Evolutionary conservation across 2,888 invertebrate species (phyloP).

Genomic region (Polietes domitor): DNA sequence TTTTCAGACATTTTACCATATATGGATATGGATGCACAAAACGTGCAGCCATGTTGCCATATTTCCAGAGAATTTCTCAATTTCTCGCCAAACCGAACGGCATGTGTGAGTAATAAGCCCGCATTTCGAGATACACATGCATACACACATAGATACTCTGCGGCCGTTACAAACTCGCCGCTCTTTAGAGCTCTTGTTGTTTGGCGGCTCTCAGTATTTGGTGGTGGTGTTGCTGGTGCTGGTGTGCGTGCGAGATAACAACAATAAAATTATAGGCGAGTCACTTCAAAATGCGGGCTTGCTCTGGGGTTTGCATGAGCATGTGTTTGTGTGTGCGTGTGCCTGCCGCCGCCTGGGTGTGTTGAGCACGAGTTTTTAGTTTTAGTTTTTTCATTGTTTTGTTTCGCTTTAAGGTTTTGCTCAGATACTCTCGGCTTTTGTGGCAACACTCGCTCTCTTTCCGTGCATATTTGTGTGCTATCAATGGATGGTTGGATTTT

Average conservation of each 20-base stretch:
- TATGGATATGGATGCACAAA: slow-evolving; percentile 79
- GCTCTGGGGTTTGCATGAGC: slow-evolving; percentile 1
- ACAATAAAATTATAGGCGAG: slow-evolving; percentile 52
- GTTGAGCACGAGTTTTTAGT: slow-evolving; percentile 39
- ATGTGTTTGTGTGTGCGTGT: slow-evolving; percentile 32
- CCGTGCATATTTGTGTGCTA: neutral
- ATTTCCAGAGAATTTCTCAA: slow-evolving; percentile 72
- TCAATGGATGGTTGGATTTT: slow-evolving; percentile 1
- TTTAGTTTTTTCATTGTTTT: slow-evolving; percentile 4
- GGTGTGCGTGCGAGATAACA: slow-evolving; percentile 23
- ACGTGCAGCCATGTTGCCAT: slow-evolving; percentile 71
- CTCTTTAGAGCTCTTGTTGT: neutral
- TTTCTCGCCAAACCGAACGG: slow-evolving; percentile 50
- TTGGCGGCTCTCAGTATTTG: neutral
- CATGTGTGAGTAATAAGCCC: slow-evolving; percentile 48
- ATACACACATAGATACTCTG: slow-evolving; percentile 20
- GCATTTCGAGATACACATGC: slow-evolving; percentile 45
- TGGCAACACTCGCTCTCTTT: neutral
- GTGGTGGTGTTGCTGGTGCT: neutral
- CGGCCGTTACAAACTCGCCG: neutral
- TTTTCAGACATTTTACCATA: slow-evolving; percentile 80
- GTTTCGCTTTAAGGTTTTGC: slow-evolving; percentile 36
- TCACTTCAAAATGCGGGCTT: slow-evolving; percentile 51
- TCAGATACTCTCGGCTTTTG: neutral
- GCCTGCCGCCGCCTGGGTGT: slow-evolving; percentile 38